phyloP scores from a whole-genome alignment of 1,140 invertebrate species.

The Camponotus floridanus region DNA sequence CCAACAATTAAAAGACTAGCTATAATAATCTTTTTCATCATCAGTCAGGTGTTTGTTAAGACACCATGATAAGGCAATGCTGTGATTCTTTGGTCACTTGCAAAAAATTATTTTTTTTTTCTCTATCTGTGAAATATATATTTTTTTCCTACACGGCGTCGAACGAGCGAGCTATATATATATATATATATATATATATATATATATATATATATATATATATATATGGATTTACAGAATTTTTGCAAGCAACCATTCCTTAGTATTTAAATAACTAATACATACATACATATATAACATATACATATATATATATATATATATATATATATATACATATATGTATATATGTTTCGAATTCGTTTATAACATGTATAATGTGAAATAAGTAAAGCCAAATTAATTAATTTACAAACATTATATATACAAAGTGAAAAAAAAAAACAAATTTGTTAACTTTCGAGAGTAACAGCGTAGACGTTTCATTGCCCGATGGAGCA shows the following conservation, averaged over 20 bases:
- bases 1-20: slow-evolving; percentile 83
- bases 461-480: slow-evolving; percentile 52
- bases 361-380: slow-evolving; percentile 50
- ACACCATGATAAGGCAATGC: slow-evolving; percentile 84
- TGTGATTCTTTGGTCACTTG: slow-evolving; percentile 81
- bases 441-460: slow-evolving; percentile 52
- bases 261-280: slow-evolving; percentile 72
- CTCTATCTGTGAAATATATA: slow-evolving; percentile 55
- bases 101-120: slow-evolving; percentile 69
- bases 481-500: slow-evolving; percentile 46
- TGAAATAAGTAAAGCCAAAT: slow-evolving; percentile 53
- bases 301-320: too few relatives aligned
- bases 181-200: not conserved
- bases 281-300: too few relatives aligned
- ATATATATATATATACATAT: too few relatives aligned
- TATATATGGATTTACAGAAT: slow-evolving; percentile 34
- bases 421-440: slow-evolving; percentile 70
- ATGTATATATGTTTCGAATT: slow-evolving; percentile 42
- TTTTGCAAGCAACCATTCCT: slow-evolving; percentile 75
- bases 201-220: not conserved
- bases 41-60: slow-evolving; percentile 83
- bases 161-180: slow-evolving; percentile 17
- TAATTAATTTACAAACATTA: slow-evolving; percentile 50
- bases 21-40: slow-evolving; percentile 77
- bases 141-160: not conserved